Conservation (phyloP, 1,140 invertebrate species). For the Myzus persicae region DNA sequence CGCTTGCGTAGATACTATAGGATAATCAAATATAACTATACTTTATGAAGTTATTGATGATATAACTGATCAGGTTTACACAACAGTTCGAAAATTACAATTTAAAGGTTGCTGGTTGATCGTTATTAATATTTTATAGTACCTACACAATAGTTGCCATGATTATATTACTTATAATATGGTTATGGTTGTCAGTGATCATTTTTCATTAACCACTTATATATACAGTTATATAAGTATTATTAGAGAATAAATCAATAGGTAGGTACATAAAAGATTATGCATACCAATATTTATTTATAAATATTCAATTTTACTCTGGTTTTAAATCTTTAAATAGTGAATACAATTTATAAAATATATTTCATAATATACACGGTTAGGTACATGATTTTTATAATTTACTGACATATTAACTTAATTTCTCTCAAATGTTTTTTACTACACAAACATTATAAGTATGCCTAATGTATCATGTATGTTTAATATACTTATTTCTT, state of each 20-base stretch:
- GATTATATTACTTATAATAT: neutral
- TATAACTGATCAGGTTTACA: constrained; percentile 5
- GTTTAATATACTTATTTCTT: neutral
- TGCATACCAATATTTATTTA: no score
- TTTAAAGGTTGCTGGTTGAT: neutral
- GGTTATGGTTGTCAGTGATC: neutral
- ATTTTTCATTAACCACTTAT: neutral
- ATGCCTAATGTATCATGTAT: neutral
- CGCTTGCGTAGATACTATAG: neutral
- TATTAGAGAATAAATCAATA: no score
- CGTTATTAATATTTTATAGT: neutral
- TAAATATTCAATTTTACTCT: no score
- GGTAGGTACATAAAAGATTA: no score
- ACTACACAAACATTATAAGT: neutral
- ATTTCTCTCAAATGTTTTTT: neutral
- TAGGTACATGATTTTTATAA: no score
- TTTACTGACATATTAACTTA: no score
- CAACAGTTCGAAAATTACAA: neutral
- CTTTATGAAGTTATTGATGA: neutral
- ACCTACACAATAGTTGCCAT: neutral
- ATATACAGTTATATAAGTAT: neutral
- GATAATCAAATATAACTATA: constrained; percentile 23
- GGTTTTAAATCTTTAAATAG: no score
- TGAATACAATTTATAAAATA: no score
- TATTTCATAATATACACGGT: no score